phyloP scores from a whole-genome alignment of 2,888 invertebrate species.

The Hirtodrosophila cameraria region DNA sequence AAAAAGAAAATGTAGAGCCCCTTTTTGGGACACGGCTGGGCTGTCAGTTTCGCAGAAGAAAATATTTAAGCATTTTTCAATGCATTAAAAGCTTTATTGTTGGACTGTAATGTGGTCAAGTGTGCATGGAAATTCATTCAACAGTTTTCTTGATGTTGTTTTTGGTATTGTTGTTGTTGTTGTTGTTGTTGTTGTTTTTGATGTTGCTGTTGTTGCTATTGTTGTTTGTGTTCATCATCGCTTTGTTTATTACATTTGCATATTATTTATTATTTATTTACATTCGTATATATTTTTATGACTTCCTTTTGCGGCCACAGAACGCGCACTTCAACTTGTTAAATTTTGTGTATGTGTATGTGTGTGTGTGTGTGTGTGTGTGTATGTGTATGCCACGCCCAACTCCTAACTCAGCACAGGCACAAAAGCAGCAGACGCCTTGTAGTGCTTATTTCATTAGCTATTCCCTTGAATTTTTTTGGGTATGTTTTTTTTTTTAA shows the following conservation, averaged over 20 bases:
- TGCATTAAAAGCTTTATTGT: constrained; percentile 38
- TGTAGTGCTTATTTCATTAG: constrained; percentile 75
- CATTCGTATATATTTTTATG: constrained; percentile 69
- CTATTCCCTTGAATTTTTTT: constrained; percentile 71
- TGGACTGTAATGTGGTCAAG: constrained; percentile 59
- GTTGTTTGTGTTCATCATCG: constrained; percentile 52
- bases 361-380: constrained; percentile 3
- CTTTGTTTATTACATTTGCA: constrained; percentile 78
- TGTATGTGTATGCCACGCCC: constrained; percentile 18
- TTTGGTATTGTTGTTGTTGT: background rate
- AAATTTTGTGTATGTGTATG: constrained; percentile 18
- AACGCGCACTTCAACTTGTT: constrained; percentile 40
- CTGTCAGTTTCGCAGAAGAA: constrained; percentile 19
- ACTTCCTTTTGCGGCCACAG: constrained; percentile 53
- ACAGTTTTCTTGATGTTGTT: constrained; percentile 26
- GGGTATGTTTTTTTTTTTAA: constrained; percentile 11
- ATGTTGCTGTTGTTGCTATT: constrained; percentile 9
- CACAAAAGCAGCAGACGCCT: constrained; percentile 27
- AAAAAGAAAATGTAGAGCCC: constrained; percentile 23
- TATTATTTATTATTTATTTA: constrained; percentile 79
- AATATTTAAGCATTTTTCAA: constrained; percentile 39
- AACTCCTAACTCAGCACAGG: constrained; percentile 2
- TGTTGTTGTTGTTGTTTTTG: background rate
- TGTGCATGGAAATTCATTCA: constrained; percentile 60
- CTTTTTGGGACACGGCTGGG: background rate